Base-by-base conservation (phyloP, 2,797 vertebrate species). In the Argya squamiceps region DNA sequence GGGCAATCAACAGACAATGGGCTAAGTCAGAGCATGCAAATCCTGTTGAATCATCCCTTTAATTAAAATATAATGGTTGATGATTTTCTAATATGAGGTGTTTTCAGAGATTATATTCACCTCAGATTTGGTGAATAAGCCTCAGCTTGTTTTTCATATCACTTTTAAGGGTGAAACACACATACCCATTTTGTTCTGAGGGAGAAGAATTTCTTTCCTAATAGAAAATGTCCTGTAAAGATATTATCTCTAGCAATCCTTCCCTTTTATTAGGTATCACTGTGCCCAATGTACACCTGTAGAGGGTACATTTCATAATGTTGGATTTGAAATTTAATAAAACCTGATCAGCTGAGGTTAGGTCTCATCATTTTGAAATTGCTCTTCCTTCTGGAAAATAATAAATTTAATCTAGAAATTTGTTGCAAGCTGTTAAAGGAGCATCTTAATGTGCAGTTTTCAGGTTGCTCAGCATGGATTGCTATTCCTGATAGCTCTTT, bases 271-370 rank as follows among this genome's bases (percentile, higher is more conserved):
- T 64, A 91, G 41, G 21, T 74, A 95, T 69, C 55, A 55, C 43
- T 85, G 44, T 70, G 64, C 30, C 52, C 23, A 10, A 82, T 56
- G 64, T 37, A 82, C 56, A 79, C 59, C 43, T 9, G 11, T 30
- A 62, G 19, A 82, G n/a, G 36, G 80, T 24, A 73, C 34, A 76
- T 76, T 84, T 84, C 68, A 91, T 82, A 87, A 21, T 20, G 18
- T 32, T 77, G 56, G 91, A 88, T 80, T 68, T 59, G 64, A 92
- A 89, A 83, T 83, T 78, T 68, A 94, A 77, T 68, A 83, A 88
- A 93, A 84, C 4, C 59, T 82, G 77, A 91, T 69, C 65, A 79
- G 59, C 13, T 65, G 37, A 62, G 63, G 36, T 79, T 91, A 73
- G 30, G 36, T 34, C 30, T 63, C 41, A 71, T 44, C 11, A 78